A percentile compares a stretch with the other conserved stretches of the same genome.
phyloP scores from a whole-genome alignment of 2,113 vertebrate genomes.

The Meriones unguiculatus region DNA sequence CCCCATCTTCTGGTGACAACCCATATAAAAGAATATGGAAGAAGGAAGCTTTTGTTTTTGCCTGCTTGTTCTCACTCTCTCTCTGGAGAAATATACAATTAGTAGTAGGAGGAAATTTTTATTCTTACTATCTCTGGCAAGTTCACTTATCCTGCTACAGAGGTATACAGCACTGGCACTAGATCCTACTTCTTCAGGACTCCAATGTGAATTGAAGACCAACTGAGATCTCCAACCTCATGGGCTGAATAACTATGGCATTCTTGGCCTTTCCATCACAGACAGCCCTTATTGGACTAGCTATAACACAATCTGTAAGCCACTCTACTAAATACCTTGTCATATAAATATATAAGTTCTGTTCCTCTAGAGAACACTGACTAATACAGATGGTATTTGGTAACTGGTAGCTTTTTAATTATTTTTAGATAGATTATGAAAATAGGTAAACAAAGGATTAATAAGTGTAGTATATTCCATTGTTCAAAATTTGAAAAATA shows the following conservation, averaged over 20 bases:
- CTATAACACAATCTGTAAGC: slow-evolving; percentile 55
- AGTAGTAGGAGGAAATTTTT: neutral
- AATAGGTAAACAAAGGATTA: neutral
- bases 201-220: neutral
- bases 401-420: neutral
- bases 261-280: neutral
- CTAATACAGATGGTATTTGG: neutral
- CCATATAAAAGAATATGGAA: neutral
- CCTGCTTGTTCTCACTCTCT: neutral
- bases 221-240: neutral
- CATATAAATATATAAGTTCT: neutral
- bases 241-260: neutral
- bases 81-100: neutral
- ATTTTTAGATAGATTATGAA: neutral
- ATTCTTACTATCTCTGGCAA: neutral
- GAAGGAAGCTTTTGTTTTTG: neutral
- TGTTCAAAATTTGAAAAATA: neutral
- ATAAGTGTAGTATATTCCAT: neutral
- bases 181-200: neutral
- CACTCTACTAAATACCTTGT: neutral
- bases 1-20: neutral
- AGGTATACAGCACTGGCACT: neutral
- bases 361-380: neutral
- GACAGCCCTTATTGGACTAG: neutral
- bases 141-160: neutral